Conservation (phyloP, 2,888 invertebrate genomes). For the Drosophila buzzatii region DNA sequence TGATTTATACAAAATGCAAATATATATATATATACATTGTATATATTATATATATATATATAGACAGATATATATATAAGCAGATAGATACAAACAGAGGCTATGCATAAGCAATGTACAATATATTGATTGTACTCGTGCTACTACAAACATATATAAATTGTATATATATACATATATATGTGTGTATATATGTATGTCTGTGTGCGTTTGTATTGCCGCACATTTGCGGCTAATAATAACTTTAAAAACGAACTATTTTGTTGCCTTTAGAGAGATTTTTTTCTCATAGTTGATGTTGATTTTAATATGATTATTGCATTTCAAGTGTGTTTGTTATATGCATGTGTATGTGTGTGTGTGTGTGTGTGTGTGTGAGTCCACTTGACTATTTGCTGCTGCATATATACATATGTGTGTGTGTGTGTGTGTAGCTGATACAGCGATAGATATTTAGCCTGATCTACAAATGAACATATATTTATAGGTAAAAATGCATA, state of each 20-base stretch:
- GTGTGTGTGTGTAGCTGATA: conserved; percentile 27
- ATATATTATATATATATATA: conserved; percentile 16
- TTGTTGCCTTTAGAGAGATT: conserved; percentile 79
- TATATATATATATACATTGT: conserved; percentile 22
- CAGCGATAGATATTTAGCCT: conserved; percentile 5
- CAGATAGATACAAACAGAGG: conserved; percentile 16
- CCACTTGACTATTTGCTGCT: conserved; percentile 60
- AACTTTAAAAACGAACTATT: conserved; percentile 82
- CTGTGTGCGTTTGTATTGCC: conserved; percentile 52
- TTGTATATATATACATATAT: conserved; percentile 1
- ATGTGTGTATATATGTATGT: conserved; percentile 14
- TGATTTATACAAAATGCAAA: conserved; percentile 69
- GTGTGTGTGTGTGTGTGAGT: conserved; percentile 23
- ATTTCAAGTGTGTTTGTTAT: conserved; percentile 66
- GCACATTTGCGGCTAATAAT: conserved; percentile 81
- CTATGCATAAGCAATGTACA: conserved; percentile 53
- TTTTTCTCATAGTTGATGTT: conserved; percentile 54
- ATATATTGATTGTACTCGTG: conserved; percentile 58
- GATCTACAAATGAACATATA: conserved; percentile 6
- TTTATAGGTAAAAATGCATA: not conserved
- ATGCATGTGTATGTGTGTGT: conserved; percentile 28
- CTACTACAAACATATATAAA: conserved; percentile 30
- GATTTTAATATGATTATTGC: conserved; percentile 82
- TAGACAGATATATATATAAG: conserved; percentile 16
- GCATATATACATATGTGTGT: too few species aligned